Evolutionary conservation across 1,140 invertebrate genomes (phyloP).

Genomic region (Lepidostoma basale): DNA sequence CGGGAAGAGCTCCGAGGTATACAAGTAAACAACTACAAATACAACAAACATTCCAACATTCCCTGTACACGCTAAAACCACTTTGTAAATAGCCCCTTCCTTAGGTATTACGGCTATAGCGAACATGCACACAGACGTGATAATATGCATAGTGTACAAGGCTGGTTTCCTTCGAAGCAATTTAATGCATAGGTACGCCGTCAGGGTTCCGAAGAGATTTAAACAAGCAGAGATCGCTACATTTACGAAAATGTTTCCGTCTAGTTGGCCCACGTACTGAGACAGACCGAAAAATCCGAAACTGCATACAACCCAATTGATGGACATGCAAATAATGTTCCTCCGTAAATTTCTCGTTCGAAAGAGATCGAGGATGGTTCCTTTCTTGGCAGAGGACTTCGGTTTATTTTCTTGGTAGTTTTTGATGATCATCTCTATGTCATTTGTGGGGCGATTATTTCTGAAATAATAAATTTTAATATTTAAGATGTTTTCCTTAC

Average conservation of each 20-base stretch:
- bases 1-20: constrained; percentile 65
- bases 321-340: constrained; percentile 68
- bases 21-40: constrained; percentile 65
- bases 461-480: constrained; percentile 51
- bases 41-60: constrained; percentile 66
- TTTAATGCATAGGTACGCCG: constrained; percentile 67
- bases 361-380: constrained; percentile 71
- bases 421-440: constrained; percentile 59
- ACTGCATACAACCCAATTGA: constrained; percentile 69
- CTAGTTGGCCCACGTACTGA: constrained; percentile 69
- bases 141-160: constrained; percentile 62
- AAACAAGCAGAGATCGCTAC: constrained; percentile 69
- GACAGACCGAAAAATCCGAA: constrained; percentile 71
- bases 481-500: constrained; percentile 60
- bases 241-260: constrained; percentile 73
- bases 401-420: constrained; percentile 50
- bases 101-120: constrained; percentile 60
- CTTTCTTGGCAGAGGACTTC: constrained; percentile 57
- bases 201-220: constrained; percentile 67
- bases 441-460: constrained; percentile 62
- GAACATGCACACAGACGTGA: constrained; percentile 65
- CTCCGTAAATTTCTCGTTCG: constrained; percentile 71
- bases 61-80: constrained; percentile 62
- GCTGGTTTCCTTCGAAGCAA: constrained; percentile 64
- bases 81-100: constrained; percentile 69